A percentile compares a stretch with the other conserved stretches of the same genome.
Evolutionary conservation across 1,140 invertebrate species (phyloP).

Genomic region (Cyphomyrmex costatus): DNA sequence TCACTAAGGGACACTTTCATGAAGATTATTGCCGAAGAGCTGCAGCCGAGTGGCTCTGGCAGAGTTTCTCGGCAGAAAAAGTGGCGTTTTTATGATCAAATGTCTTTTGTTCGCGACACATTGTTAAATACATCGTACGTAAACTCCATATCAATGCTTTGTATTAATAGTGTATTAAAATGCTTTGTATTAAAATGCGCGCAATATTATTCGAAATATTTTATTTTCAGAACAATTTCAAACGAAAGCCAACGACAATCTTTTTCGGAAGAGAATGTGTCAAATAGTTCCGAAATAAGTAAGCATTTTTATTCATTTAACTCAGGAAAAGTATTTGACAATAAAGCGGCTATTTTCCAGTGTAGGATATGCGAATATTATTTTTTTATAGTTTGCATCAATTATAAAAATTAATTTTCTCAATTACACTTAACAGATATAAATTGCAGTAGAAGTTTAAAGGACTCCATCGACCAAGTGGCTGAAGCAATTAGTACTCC

Average conservation of each 20-base stretch:
- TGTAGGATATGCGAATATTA: too few species aligned
- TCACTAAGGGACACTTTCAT: neutral
- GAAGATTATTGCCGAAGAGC: conserved; percentile 1
- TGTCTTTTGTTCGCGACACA: conserved; percentile 5
- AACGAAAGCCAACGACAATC: conserved; percentile 2
- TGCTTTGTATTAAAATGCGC: neutral
- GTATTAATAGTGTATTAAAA: neutral
- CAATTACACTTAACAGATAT: too few species aligned
- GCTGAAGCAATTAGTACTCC: too few species aligned
- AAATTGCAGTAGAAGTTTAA: too few species aligned
- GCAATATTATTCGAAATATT: conserved; percentile 18
- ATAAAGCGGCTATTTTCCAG: too few species aligned
- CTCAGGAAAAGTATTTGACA: too few species aligned
- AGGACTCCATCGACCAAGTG: too few species aligned
- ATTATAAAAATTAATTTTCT: too few species aligned
- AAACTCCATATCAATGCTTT: neutral
- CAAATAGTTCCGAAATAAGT: neutral
- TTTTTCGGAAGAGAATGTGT: conserved; percentile 5
- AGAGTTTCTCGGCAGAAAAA: neutral
- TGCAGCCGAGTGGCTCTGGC: neutral
- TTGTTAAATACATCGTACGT: conserved; percentile 2
- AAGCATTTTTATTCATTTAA: neutral
- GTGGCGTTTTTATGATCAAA: neutral
- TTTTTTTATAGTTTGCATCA: too few species aligned
- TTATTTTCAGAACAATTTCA: conserved; percentile 11